A percentile compares a stretch with the other conserved stretches of the same genome.
These are phyloP conservation scores for Hoplodrina blanda DNA, from an alignment of 2,888 invertebrate species.

Conservation along the genomic window DNA sequence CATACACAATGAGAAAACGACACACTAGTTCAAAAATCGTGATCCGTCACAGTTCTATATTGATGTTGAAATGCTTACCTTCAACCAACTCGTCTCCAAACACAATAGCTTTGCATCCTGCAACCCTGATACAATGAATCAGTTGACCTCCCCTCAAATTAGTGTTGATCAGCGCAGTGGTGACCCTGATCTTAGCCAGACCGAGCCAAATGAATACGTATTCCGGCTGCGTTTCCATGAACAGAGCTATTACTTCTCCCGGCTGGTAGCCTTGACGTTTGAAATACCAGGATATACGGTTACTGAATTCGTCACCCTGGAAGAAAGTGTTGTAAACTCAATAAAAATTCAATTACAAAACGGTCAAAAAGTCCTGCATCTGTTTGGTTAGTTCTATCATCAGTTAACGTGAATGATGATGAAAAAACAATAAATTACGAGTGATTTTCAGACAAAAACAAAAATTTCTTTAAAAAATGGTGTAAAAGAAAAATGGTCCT, in stretches of 20 bases:
- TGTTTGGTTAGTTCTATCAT: no score
- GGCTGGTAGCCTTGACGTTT: slow-evolving; percentile 88
- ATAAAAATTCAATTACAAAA: no score
- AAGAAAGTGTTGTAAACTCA: slow-evolving; percentile 14
- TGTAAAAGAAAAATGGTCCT: not conserved
- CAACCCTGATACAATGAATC: slow-evolving; percentile 94
- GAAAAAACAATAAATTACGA: no score
- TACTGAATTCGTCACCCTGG: slow-evolving; percentile 91
- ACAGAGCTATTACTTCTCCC: slow-evolving; percentile 96
- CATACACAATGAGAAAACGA: no score
- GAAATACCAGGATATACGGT: slow-evolving; percentile 90
- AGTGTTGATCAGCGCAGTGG: slow-evolving; percentile 97
- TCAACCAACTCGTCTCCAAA: slow-evolving; percentile 92
- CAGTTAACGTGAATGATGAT: no score
- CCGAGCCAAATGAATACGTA: slow-evolving; percentile 97
- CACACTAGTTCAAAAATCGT: no score
- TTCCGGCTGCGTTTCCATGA: slow-evolving; percentile 97
- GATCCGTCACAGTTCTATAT: no score
- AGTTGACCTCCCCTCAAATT: slow-evolving; percentile 95
- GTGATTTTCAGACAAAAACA: no score
- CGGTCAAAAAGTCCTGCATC: no score
- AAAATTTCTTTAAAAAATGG: not conserved
- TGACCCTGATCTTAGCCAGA: slow-evolving; percentile 95
- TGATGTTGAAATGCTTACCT: slow-evolving; percentile 73
- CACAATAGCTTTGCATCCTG: slow-evolving; percentile 94